Evolutionary conservation across 2,888 invertebrate genomes (phyloP).

Genomic region (Temnothorax rugatulus): DNA sequence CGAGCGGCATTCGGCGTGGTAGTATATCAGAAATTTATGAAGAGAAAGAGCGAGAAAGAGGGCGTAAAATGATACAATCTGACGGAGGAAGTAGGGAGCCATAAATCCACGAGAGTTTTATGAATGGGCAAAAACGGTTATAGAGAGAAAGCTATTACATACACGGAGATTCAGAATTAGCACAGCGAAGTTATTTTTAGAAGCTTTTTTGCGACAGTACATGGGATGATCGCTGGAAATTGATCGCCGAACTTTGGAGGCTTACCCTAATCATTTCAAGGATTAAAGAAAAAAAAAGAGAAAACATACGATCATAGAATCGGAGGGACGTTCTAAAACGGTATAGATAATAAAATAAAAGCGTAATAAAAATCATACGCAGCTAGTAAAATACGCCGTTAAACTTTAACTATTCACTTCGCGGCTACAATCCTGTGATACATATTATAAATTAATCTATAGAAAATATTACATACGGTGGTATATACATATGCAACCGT

Average conservation of each 20-base stretch:
- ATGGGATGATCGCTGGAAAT: background rate
- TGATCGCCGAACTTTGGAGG: background rate
- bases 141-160: background rate
- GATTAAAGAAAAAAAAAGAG: background rate
- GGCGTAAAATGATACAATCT: constrained; percentile 31
- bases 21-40: constrained; percentile 16
- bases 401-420: background rate
- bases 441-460: background rate
- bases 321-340: background rate
- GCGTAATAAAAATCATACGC: background rate
- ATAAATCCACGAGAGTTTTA: constrained; percentile 22
- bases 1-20: background rate
- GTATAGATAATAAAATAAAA: background rate
- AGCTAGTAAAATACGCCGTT: background rate
- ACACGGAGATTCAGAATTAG: background rate
- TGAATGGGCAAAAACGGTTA: constrained; percentile 16
- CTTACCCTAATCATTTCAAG: background rate
- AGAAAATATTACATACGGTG: background rate
- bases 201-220: background rate
- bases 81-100: background rate
- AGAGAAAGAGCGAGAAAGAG: constrained; percentile 11
- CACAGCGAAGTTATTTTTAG: constrained; percentile 7
- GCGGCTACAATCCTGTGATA: background rate
- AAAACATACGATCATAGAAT: background rate
- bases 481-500: background rate